A percentile compares a stretch with the other conserved stretches of the same genome.
Evolutionary conservation across 2,888 invertebrate species (phyloP).

Genomic region (Nysson spinosus): DNA sequence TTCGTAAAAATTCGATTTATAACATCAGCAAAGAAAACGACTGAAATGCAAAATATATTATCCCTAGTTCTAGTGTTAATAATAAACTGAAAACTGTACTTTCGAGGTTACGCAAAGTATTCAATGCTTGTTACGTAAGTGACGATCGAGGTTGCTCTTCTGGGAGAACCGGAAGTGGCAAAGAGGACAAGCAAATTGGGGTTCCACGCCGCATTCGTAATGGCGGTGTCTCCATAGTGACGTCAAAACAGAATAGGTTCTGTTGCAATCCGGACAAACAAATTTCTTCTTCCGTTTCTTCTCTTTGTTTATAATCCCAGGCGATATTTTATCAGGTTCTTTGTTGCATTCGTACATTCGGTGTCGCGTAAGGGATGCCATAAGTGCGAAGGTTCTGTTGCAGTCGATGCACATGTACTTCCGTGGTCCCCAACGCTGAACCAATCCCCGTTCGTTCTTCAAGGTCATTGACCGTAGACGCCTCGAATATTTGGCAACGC

Average conservation of each 20-base stretch:
- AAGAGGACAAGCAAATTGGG: constrained; percentile 81
- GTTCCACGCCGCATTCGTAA: constrained; percentile 82
- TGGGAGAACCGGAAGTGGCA: constrained; percentile 81
- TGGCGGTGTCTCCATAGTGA: constrained; percentile 74
- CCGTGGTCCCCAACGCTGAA: constrained; percentile 53
- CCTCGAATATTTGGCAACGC: constrained; percentile 45
- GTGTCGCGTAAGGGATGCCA: constrained; percentile 68
- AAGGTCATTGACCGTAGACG: constrained; percentile 65
- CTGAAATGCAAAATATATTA: too few relatives aligned
- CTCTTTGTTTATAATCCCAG: background rate
- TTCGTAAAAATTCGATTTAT: too few relatives aligned
- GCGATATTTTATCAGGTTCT: background rate
- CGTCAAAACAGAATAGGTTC: constrained; percentile 70
- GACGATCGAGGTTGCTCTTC: constrained; percentile 79
- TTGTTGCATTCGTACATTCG: constrained; percentile 40
- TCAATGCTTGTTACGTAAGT: constrained; percentile 73
- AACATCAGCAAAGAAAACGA: too few relatives aligned
- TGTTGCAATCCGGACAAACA: constrained; percentile 64
- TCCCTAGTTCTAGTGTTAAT: too few relatives aligned
- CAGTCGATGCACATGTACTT: constrained; percentile 70
- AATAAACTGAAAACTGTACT: background rate
- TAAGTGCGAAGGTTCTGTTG: constrained; percentile 63
- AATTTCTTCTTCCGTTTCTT: constrained; percentile 61
- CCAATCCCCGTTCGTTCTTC: constrained; percentile 29
- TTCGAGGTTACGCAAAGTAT: background rate